These are phyloP conservation scores for Pogoniulus pusillus DNA, from an alignment of 2,797 vertebrate species.

Conservation along the genomic window DNA sequence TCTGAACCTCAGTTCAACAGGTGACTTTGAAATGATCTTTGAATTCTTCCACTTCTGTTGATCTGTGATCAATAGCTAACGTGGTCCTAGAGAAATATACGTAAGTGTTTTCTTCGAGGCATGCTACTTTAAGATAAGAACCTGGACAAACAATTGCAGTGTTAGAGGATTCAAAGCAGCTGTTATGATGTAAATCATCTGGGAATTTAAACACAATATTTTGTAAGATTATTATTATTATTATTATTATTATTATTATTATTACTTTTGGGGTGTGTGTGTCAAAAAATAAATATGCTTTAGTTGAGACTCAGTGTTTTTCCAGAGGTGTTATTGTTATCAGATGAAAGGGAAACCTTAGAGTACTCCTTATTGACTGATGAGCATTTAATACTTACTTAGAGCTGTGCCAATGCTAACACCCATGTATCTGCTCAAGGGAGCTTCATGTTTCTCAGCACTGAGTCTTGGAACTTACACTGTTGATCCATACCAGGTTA, in stretches of 20 bases:
- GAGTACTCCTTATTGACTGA: constrained; percentile 29
- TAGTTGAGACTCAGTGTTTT: constrained; percentile 37
- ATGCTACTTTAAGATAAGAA: constrained; percentile 24
- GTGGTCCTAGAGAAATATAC: neutral
- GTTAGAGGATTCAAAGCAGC: constrained; percentile 35
- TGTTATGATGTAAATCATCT: constrained; percentile 44
- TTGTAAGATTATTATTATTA: constrained; percentile 24
- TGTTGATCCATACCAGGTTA: neutral
- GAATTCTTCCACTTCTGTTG: constrained; percentile 6
- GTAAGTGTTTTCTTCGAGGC: constrained; percentile 16
- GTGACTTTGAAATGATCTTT: constrained; percentile 46
- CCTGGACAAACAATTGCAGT: constrained; percentile 11
- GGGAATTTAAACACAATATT: constrained; percentile 61
- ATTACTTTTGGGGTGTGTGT: constrained; percentile 47
- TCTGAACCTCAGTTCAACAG: constrained; percentile 31
- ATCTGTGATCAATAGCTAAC: neutral
- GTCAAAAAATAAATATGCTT: constrained; percentile 48
- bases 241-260: no score
- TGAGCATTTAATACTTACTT: constrained; percentile 47
- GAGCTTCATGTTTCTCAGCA: constrained; percentile 38
- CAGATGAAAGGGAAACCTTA: constrained; percentile 46
- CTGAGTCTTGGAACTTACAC: neutral
- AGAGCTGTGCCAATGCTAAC: constrained; percentile 10
- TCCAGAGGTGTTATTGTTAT: constrained; percentile 43
- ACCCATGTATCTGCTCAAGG: constrained; percentile 6